These are phyloP conservation scores for Eurois occulta DNA, from an alignment of 2,888 invertebrate genomes.

Conservation along the genomic window DNA sequence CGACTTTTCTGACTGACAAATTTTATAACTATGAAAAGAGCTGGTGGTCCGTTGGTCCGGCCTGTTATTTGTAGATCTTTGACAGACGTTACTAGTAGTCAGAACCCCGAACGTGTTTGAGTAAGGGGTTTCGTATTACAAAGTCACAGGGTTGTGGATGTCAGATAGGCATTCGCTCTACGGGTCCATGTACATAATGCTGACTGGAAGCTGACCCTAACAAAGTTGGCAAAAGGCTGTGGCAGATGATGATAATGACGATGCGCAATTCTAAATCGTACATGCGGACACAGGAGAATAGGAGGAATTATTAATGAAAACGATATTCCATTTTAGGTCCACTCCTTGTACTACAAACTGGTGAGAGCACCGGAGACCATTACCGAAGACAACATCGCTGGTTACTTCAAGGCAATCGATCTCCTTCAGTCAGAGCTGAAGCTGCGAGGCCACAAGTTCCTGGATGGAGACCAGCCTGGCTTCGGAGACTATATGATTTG, in stretches of 20 bases:
- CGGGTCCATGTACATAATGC: background rate
- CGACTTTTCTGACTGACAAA: background rate
- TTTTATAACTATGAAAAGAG: background rate
- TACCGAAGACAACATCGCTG: constrained; percentile 72
- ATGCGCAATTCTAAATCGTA: background rate
- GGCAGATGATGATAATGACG: too few relatives aligned
- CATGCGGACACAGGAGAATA: background rate
- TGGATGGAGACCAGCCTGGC: constrained; percentile 92
- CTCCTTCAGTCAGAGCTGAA: constrained; percentile 92
- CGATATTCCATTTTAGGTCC: constrained; percentile 72
- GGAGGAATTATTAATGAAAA: background rate
- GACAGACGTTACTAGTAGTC: background rate
- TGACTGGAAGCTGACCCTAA: background rate
- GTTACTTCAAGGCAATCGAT: constrained; percentile 86
- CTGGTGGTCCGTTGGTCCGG: background rate
- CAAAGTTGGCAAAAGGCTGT: background rate
- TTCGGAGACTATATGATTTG: constrained; percentile 96
- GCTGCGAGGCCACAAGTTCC: constrained; percentile 91
- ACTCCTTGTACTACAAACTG: constrained; percentile 72
- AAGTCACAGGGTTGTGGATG: background rate
- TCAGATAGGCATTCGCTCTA: background rate
- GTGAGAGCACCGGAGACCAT: constrained; percentile 75
- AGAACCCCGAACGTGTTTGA: background rate
- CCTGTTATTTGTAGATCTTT: background rate
- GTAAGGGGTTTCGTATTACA: background rate